Conservation (phyloP, 1,140 invertebrate genomes). For the Neodiprion virginianus region DNA sequence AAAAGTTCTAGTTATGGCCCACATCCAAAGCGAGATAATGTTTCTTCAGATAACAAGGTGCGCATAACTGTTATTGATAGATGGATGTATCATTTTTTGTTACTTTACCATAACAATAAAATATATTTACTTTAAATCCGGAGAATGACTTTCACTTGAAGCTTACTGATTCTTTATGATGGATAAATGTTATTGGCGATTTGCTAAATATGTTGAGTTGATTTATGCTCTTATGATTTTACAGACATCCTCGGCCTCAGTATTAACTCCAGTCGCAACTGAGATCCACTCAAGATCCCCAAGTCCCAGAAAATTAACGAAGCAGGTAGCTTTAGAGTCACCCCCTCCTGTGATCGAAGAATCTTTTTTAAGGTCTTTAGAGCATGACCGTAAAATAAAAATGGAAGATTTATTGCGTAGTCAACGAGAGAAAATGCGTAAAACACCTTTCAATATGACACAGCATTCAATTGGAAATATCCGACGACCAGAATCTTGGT, state of each 20-base stretch:
- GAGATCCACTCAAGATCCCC: slow-evolving; percentile 48
- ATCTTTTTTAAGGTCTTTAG: slow-evolving; percentile 46
- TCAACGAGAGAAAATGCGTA: slow-evolving; percentile 45
- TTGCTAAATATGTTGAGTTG: no score
- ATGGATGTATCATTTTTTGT: background rate
- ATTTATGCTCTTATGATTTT: background rate
- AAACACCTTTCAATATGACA: slow-evolving; percentile 28
- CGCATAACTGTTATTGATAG: background rate
- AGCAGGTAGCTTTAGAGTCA: slow-evolving; percentile 56
- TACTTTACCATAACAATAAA: no score
- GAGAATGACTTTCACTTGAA: background rate
- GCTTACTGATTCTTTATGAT: background rate
- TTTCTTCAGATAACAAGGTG: background rate
- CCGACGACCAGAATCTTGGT: slow-evolving; percentile 51
- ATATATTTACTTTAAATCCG: no score
- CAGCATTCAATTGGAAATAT: slow-evolving; percentile 37
- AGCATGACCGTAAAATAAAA: slow-evolving; percentile 45
- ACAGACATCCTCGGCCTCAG: slow-evolving; percentile 32
- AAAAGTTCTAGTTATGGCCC: background rate
- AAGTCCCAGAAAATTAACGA: slow-evolving; percentile 54
- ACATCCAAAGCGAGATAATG: background rate
- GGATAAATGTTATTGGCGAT: background rate
- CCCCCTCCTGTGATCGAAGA: slow-evolving; percentile 47
- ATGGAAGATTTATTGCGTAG: slow-evolving; percentile 44
- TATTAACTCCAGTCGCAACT: slow-evolving; percentile 37